These are phyloP conservation scores for Hypothenemus hampei DNA, from an alignment of 1,140 invertebrate species.

Conservation along the genomic window DNA sequence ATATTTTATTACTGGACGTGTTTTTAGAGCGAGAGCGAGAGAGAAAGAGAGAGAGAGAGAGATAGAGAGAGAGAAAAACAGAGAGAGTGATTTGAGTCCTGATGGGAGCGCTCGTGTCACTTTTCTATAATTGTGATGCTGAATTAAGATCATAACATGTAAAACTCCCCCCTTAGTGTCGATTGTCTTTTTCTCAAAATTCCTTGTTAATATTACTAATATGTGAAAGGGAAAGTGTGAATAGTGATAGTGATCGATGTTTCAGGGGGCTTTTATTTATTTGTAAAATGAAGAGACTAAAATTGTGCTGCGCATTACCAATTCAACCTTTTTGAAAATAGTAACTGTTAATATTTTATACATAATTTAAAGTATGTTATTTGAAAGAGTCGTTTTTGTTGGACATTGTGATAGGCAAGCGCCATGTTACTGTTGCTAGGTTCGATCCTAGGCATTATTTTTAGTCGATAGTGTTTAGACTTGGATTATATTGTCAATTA, in stretches of 20 bases:
- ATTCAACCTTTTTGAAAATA: slow-evolving; percentile 42
- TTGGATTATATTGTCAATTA: slow-evolving; percentile 48
- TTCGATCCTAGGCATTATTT: slow-evolving; percentile 45
- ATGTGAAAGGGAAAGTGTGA: too few relatives aligned
- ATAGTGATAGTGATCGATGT: too few relatives aligned
- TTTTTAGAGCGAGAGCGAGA: slow-evolving; percentile 27
- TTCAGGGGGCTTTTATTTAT: too few relatives aligned
- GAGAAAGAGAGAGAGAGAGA: too few relatives aligned
- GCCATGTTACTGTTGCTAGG: slow-evolving; percentile 48
- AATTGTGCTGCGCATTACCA: slow-evolving; percentile 29
- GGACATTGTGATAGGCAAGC: slow-evolving; percentile 47
- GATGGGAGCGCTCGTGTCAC: neutral
- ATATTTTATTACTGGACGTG: slow-evolving; percentile 44
- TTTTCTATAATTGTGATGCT: too few relatives aligned
- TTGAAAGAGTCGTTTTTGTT: slow-evolving; percentile 46
- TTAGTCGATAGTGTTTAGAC: slow-evolving; percentile 46
- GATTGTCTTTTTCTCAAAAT: too few relatives aligned
- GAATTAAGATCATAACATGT: too few relatives aligned
- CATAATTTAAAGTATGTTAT: slow-evolving; percentile 49
- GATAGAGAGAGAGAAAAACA: too few relatives aligned
- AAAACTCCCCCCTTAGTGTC: too few relatives aligned
- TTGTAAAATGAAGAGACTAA: too few relatives aligned
- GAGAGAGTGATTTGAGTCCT: neutral
- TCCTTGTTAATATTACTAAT: too few relatives aligned
- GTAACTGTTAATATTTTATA: slow-evolving; percentile 50